These are phyloP conservation scores for Grus americana DNA, from an alignment of 2,113 vertebrate species.

Conservation along the genomic window DNA sequence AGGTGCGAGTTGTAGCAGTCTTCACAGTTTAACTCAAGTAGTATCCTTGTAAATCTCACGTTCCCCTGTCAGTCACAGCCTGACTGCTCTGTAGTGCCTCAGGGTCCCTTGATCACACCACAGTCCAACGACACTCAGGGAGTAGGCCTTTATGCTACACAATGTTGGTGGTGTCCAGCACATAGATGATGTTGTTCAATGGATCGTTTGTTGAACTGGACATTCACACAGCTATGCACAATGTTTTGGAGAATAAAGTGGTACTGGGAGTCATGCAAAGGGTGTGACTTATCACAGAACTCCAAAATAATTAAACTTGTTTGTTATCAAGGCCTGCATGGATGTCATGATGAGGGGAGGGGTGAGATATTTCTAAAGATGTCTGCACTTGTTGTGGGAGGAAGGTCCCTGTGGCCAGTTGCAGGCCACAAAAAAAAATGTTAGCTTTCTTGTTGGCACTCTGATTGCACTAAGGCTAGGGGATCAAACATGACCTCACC, in stretches of 20 bases:
- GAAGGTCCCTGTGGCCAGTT: not conserved
- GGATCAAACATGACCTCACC: not conserved
- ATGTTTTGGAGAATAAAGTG: not conserved
- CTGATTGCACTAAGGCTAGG: not conserved
- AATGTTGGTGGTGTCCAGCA: not conserved
- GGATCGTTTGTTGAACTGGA: not conserved
- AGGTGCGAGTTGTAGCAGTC: not conserved
- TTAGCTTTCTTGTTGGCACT: not conserved
- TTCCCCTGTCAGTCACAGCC: not conserved
- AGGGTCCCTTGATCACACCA: not conserved
- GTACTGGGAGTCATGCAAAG: not conserved
- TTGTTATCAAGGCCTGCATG: not conserved
- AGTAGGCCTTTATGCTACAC: not conserved
- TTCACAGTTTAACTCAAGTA: not conserved
- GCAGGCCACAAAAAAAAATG: not conserved
- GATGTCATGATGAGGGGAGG: not conserved
- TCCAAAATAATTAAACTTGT: not conserved
- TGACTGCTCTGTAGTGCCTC: not conserved
- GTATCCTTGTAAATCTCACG: not conserved
- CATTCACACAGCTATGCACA: not conserved
- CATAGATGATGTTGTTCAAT: not conserved
- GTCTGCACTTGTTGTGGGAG: not conserved
- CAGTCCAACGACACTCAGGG: accelerated
- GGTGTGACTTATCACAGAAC: not conserved
- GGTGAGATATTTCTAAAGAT: not conserved